Evolutionary conservation across 1,140 invertebrate genomes (phyloP).

Genomic region (Arion vulgaris): DNA sequence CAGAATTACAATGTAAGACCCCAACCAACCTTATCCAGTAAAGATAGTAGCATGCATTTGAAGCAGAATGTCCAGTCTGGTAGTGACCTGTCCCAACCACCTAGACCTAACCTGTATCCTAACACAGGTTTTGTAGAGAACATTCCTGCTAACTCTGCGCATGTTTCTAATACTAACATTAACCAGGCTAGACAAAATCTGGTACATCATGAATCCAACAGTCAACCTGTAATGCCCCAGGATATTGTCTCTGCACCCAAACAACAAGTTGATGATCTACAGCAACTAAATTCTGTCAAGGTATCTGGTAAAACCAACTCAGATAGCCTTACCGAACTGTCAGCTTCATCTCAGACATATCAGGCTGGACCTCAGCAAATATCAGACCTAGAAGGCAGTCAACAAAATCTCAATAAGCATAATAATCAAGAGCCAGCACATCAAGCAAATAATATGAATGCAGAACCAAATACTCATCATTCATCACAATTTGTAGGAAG

Average conservation of each 20-base stretch:
- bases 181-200: not conserved
- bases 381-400: not conserved
- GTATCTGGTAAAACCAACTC: not conserved
- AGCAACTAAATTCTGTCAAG: not conserved
- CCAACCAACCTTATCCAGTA: not conserved
- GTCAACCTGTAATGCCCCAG: not conserved
- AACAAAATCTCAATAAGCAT: not conserved
- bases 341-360: not conserved
- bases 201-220: not conserved
- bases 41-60: not conserved
- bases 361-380: not conserved
- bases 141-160: not conserved
- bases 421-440: not conserved
- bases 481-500: not conserved
- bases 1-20: not conserved
- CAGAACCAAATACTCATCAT: not conserved
- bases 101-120: not conserved
- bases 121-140: not conserved
- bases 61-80: not conserved
- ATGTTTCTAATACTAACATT: not conserved
- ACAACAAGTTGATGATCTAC: not conserved
- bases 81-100: not conserved
- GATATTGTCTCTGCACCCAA: not conserved
- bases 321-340: not conserved
- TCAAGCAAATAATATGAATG: not conserved